Percentiles rank a stretch among this genome's conserved stretches.
Conservation (phyloP, 2,888 invertebrate species). For the Rhagophthalmus giganteus region DNA sequence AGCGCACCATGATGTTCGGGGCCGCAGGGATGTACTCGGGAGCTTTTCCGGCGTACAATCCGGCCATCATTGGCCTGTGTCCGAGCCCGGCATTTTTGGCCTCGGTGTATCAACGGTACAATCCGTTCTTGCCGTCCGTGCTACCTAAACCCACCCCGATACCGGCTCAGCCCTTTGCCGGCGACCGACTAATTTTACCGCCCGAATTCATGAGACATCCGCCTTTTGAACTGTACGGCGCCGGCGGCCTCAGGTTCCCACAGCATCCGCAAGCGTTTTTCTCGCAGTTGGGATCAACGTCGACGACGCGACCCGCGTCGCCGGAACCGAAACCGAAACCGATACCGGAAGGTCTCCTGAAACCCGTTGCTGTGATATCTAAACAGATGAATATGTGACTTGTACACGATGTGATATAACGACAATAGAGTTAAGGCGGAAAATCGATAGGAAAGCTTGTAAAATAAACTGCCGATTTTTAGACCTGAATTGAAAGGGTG, state of each 20-base stretch:
- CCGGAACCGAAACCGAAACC: conserved; percentile 44
- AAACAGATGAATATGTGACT: conserved; percentile 38
- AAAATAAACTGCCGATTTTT: no score
- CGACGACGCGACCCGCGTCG: conserved; percentile 48
- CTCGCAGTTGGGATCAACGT: conserved; percentile 45
- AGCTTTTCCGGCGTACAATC: conserved; percentile 56
- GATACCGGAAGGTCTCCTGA: conserved; percentile 46
- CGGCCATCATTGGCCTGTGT: conserved; percentile 61
- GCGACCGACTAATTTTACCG: conserved; percentile 50
- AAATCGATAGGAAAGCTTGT: no score
- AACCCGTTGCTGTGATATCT: conserved; percentile 54
- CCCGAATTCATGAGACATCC: conserved; percentile 55
- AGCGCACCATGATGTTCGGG: conserved; percentile 73
- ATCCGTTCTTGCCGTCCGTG: conserved; percentile 58
- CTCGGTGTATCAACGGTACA: conserved; percentile 68
- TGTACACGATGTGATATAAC: no score
- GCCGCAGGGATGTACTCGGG: conserved; percentile 58
- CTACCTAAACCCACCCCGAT: conserved; percentile 60
- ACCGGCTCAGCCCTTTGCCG: conserved; percentile 54
- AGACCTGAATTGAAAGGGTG: no score
- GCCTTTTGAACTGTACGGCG: conserved; percentile 59
- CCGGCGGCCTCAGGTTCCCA: conserved; percentile 54
- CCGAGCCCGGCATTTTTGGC: conserved; percentile 62
- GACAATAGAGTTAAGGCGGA: no score
- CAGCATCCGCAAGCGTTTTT: conserved; percentile 45